Evolutionary conservation across 2,797 vertebrate genomes (phyloP), one percentile per base, ranked within the genome.

Genomic region (Lateolabrax maculatus): DNA sequence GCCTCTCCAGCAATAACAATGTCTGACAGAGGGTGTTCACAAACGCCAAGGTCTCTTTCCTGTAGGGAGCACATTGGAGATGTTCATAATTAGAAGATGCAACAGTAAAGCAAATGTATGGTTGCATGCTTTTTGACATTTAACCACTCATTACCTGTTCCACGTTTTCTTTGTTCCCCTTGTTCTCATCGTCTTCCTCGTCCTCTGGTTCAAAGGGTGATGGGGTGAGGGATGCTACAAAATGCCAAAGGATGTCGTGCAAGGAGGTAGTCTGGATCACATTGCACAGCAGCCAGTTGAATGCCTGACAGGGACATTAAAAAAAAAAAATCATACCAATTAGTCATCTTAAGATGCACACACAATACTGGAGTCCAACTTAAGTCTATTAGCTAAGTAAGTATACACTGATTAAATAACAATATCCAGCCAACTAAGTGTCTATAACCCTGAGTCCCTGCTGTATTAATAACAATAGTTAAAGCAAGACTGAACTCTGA

Each of bases 201-300:
- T 99, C 98, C 69, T 99, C 98, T 2, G 96, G 96, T 83, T 99
- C 98, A 79, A 95, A 92, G 31, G 98, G 98, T 23, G 98, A 97
- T 48, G 98, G 98, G 12, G 98, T 99, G 49, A 99, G 93, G 66
- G 98, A 99, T 57, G 98, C 98, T 90, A 99, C 98, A 91, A 99
- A 99, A 91, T 99, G 97, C 98, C 98, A 99, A 2, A 99, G 95
- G 86, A 99, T 98, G 89, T 99, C 98, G 83, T 99, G 98, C 78
- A 99, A 96, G 57, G 97, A 99, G 15, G 98, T 99, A 72, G 98
- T 99, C 78, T 99, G 98, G 92, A 99, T 99, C 86, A 99, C 98
- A n/a, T 99, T 99, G 90, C 98, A 99, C 51, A 99, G 95, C 71
- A 99, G 96, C 98, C 98, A 99, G 90, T 99, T 99, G 94, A 99